Base-by-base conservation (phyloP, 23 tunicate genomes). In the Oikopleura dioica region DNA sequence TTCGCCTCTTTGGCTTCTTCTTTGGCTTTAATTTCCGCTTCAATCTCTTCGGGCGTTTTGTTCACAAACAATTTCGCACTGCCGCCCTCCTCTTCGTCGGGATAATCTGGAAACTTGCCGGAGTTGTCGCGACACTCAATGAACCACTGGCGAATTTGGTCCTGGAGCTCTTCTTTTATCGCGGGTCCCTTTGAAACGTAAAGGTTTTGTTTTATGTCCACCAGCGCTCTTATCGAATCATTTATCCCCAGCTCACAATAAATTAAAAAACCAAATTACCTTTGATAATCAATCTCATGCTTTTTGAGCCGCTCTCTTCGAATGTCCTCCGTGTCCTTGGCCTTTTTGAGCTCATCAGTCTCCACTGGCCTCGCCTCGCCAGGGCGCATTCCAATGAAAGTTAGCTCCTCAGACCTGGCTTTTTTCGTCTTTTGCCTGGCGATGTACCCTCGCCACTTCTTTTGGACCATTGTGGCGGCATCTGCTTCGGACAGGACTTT, bases 31-130 rank as follows among this genome's bases (percentile, higher is more conserved):
- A 94, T 51, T 72, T 94, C 99, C 35, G 86, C 95, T 81, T 94
- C 95, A 50, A 89, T 82, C 82, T 94, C 99, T 81, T 94, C 99
- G 30, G 99, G 99, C 38, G 99, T 94, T 81, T 94, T 94, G 51
- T 94, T 94, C 51, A 83, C 84, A 76, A 94, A 94, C 1, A 94
- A 72, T 35, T 82, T 58, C 24, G 99, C 75, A 2, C 95, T 86
- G 37, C 99, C 99, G 31, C 99, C 99, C 69, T 86, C 99, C 58
- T 94, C 99, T 58, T 81, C 95, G 84, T 80, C 88, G 0, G 99
- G 99, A 79, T 94, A 94, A 78, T 94, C 99, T 1, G 99, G 99
- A 86, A 94, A 84, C 78, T 94, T 94, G 35, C 99, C 99, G 35
- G 99, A 86, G 36, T 85, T 85, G 79, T 94, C 99, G 51, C 99